Conservation (phyloP, 2,113 vertebrate species). For the Rallus limicola region DNA sequence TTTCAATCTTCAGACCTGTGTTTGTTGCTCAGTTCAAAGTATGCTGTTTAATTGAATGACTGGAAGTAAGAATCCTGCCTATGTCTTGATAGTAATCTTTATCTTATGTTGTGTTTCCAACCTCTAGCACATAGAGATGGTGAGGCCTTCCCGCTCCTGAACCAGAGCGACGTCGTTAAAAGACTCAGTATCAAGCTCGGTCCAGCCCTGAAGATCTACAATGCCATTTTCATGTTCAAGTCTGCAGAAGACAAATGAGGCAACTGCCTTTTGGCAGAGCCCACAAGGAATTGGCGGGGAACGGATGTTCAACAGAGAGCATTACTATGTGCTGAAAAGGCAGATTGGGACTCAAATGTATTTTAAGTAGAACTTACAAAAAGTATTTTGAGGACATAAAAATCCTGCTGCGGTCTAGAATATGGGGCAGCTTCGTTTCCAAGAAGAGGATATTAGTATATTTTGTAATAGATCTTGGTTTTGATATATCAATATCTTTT, state of each 20-base stretch:
- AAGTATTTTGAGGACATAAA: constrained; percentile 30
- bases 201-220: constrained; percentile 92
- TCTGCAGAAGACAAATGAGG: constrained; percentile 82
- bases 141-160: constrained; percentile 91
- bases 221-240: constrained; percentile 91
- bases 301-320: not conserved
- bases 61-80: not conserved
- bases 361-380: constrained; percentile 20
- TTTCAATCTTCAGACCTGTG: not conserved
- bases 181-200: constrained; percentile 92
- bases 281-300: not conserved
- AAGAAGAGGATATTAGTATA: constrained; percentile 68
- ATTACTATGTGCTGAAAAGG: not conserved
- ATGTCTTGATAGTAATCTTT: not conserved
- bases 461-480: constrained; percentile 63
- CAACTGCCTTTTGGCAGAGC: not conserved
- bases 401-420: constrained; percentile 44
- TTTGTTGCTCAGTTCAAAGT: not conserved
- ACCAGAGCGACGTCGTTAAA: constrained; percentile 90
- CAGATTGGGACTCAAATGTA: not conserved
- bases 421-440: constrained; percentile 65
- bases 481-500: constrained; percentile 72
- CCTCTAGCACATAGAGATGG: constrained; percentile 87
- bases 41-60: fast-evolving
- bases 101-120: not conserved